phyloP scores from a whole-genome alignment of 2,888 invertebrate genomes.

The Drosophila macrothrix region DNA sequence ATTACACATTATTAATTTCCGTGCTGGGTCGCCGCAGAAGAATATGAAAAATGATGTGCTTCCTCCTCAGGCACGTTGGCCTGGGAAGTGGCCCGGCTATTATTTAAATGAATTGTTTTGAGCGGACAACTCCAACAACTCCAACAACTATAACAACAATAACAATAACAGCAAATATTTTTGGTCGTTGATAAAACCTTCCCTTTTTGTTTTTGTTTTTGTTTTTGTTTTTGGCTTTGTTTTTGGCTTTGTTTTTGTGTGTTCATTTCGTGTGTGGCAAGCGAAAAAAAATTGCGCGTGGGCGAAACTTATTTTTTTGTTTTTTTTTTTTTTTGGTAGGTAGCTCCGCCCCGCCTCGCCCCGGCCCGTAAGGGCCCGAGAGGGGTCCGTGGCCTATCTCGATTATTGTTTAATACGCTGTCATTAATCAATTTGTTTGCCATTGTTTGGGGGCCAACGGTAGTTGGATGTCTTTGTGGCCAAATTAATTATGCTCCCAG shows the following conservation, averaged over 20 bases:
- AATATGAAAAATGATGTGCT: constrained; percentile 78
- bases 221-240: constrained; percentile 2
- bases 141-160: neutral
- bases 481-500: constrained; percentile 74
- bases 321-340: constrained; percentile 24
- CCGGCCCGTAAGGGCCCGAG: constrained; percentile 34
- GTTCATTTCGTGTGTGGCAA: constrained; percentile 5
- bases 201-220: no score
- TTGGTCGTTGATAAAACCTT: constrained; percentile 58
- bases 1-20: constrained; percentile 77
- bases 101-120: constrained; percentile 81
- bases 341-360: neutral
- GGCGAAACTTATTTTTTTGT: constrained; percentile 46
- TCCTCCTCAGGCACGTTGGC: constrained; percentile 41
- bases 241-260: neutral
- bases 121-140: constrained; percentile 48
- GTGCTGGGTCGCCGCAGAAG: constrained; percentile 38
- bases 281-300: constrained; percentile 58
- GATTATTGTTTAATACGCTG: constrained; percentile 79
- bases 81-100: constrained; percentile 67
- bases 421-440: constrained; percentile 79
- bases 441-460: constrained; percentile 68
- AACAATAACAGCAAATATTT: constrained; percentile 34
- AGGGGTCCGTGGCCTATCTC: constrained; percentile 66
- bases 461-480: constrained; percentile 62